Conservation (phyloP, 30 jellyfish, hydroid and myxozoan genomes). For the Clytia hemisphaerica region DNA sequence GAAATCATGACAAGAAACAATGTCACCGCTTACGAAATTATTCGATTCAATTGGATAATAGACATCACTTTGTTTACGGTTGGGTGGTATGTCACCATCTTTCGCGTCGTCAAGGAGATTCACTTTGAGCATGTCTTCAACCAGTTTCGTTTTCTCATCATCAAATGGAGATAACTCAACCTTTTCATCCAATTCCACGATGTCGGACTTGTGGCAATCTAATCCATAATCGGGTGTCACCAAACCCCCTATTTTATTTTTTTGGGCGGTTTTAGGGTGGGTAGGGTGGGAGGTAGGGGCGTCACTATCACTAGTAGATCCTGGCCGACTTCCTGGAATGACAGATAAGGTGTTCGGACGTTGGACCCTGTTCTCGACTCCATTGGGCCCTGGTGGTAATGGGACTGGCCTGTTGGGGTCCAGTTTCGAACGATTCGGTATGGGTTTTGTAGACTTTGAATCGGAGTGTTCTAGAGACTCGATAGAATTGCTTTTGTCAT, state of each 20-base stretch:
- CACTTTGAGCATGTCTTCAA: not conserved
- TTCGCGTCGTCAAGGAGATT: not conserved
- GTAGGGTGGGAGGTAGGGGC: constrained; percentile 25
- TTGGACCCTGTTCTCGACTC: no score
- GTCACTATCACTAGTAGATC: not conserved
- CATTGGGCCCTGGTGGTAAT: constrained; percentile 44
- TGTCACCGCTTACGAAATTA: no score
- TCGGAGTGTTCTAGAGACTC: no score
- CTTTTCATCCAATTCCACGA: no score
- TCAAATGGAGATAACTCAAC: constrained; percentile 1
- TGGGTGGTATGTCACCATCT: not conserved
- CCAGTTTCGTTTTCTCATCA: not conserved
- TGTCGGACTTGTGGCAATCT: not conserved
- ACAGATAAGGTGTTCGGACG: constrained; percentile 1
- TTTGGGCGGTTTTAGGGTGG: constrained; percentile 49
- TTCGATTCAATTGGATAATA: no score
- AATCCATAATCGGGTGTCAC: not conserved
- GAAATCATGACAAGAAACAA: no score
- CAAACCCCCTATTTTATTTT: constrained; percentile 22
- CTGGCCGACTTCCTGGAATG: no score
- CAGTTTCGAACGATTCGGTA: no score
- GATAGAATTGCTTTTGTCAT: not conserved
- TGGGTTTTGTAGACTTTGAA: no score
- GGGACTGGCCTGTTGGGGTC: constrained; percentile 57
- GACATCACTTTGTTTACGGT: constrained; percentile 5